Evolutionary conservation across 2,888 invertebrate species (phyloP), one percentile per base, ranked within the genome.

Genomic region (Lithophane ornitopus): DNA sequence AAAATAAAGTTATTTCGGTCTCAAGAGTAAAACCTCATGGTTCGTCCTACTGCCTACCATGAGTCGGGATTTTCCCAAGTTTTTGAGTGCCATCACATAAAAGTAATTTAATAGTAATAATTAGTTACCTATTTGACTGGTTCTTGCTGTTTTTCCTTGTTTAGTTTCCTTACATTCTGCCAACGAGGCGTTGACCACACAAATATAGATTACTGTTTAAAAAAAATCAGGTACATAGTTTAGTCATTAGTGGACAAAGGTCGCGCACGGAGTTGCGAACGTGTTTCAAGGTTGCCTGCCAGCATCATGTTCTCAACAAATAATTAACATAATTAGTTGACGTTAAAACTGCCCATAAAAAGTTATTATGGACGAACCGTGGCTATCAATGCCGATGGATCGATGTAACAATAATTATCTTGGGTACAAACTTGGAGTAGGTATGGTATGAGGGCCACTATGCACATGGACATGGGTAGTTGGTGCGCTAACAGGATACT

Each of bases 281-380:
- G 49, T 22, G 34, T 59, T 67, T 67, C 67, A 76, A 76, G 77
- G 76, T 77, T 16, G 56, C 26, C 26, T 34, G 34, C 19, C 19
- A 49, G 54, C 26, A 22, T 39, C 39, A n/a, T 58, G 56, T 66
- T 75, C 39, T 14, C 14, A 49, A 41, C 19, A 41, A 58, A 58
- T 76, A 58, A 66, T 58, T 66, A n/a, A 12, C 75, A 76, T 76
- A 65, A 76, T 28, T 49, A 75, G 22, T 6, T 75, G 28, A 26
- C 34, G 14, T 59, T 41, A n/a, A 44, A 52, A 75, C 22, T 12
- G 28, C 2, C 2, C 7, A 26, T 11, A 41, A 8, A 1, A 59
- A 41, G 16, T 70, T 16, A 58, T n/a, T 9, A n/a, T 52, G 19
- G 3, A 59, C 19, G 16, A 7, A 52, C 9, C 49, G 26, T 44